phyloP scores from a whole-genome alignment of 1,140 invertebrate genomes.

The Macrostomum lignano region DNA sequence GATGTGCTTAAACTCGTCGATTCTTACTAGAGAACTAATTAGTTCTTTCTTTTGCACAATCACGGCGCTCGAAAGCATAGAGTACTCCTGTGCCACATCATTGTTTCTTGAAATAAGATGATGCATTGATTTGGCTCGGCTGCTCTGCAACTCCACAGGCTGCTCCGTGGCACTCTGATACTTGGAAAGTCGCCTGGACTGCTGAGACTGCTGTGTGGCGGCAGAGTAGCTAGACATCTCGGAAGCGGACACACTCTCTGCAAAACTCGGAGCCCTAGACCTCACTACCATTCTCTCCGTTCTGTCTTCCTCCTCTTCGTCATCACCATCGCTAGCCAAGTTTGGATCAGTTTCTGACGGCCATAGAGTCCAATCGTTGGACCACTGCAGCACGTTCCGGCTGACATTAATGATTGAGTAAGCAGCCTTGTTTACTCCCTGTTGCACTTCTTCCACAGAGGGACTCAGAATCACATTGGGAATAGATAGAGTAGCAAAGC shows the following conservation, averaged over 20 bases:
- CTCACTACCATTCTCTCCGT: no score
- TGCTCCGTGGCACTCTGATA: no score
- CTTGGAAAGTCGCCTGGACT: no score
- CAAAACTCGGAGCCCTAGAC: no score
- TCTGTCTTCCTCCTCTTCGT: no score
- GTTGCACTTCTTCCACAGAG: constrained; percentile 62
- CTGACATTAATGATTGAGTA: constrained; percentile 53
- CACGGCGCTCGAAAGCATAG: constrained; percentile 47
- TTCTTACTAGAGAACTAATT: constrained; percentile 42
- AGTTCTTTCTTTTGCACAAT: constrained; percentile 39
- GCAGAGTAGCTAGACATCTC: no score
- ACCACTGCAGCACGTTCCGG: constrained; percentile 68
- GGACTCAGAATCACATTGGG: constrained; percentile 58
- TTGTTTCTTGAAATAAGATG: constrained; percentile 76
- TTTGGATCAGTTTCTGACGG: no score
- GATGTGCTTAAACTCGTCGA: constrained; percentile 53
- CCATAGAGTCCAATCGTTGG: constrained; percentile 32
- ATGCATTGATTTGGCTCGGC: no score
- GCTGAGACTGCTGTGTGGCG: no score
- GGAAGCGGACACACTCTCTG: no score
- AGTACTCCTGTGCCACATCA: constrained; percentile 55
- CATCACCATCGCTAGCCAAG: no score
- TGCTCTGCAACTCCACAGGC: no score
- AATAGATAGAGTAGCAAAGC: constrained; percentile 47
- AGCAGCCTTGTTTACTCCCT: constrained; percentile 48